A percentile compares a stretch with the other conserved stretches of the same genome.
Conservation (phyloP, 23 tunicate genomes). For the Clavelina lepadiformis region DNA sequence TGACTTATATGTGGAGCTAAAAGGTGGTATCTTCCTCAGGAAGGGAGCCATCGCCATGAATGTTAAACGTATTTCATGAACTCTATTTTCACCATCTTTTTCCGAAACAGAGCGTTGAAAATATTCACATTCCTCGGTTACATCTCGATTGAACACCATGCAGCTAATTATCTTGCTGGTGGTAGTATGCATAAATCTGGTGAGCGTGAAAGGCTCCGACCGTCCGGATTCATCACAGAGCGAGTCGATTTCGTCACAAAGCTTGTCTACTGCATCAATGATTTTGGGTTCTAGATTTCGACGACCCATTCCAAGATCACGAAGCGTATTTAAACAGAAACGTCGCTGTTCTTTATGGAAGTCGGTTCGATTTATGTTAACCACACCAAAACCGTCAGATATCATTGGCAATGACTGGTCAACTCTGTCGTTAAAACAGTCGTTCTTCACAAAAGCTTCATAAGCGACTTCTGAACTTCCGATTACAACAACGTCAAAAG, state of each 20-base stretch:
- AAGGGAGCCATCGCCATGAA: neutral
- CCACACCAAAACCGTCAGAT: slow-evolving; percentile 12
- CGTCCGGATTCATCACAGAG: neutral
- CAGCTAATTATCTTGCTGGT: slow-evolving; percentile 11
- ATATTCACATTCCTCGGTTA: slow-evolving; percentile 8
- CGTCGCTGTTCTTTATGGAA: slow-evolving; percentile 43
- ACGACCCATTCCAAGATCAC: slow-evolving; percentile 34
- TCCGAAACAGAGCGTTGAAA: neutral
- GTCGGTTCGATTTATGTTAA: neutral
- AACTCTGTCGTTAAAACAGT: slow-evolving; percentile 15
- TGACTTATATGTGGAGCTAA: neutral
- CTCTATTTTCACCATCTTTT: neutral
- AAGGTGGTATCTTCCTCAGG: neutral
- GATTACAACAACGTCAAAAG: slow-evolving; percentile 20
- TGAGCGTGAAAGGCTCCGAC: neutral
- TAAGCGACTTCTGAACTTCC: slow-evolving; percentile 23
- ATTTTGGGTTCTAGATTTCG: slow-evolving; percentile 24
- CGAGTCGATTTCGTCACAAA: neutral
- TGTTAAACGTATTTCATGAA: neutral
- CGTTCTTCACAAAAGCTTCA: slow-evolving; percentile 41
- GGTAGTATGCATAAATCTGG: neutral
- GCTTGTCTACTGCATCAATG: neutral
- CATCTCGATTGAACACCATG: slow-evolving; percentile 8
- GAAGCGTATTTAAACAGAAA: slow-evolving; percentile 10
- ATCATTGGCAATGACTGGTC: slow-evolving; percentile 1